phyloP scores from a whole-genome alignment of 2,888 invertebrate genomes.

The Drosophila ustulata region DNA sequence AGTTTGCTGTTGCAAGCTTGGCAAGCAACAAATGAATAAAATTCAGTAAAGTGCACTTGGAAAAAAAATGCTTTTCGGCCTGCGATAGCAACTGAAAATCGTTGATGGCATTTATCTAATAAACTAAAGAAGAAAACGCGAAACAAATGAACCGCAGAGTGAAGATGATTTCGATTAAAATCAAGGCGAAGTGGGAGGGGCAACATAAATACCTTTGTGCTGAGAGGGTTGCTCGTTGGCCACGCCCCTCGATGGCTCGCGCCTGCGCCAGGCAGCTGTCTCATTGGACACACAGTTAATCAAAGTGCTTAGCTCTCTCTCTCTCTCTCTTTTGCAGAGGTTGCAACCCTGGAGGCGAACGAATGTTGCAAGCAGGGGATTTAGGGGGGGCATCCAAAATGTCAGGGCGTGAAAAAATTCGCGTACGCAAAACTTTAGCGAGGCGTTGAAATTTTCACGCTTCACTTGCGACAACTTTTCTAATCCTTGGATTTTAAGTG shows the following conservation, averaged over 20 bases:
- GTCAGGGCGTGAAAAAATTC: slow-evolving; percentile 40
- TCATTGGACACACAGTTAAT: slow-evolving; percentile 5
- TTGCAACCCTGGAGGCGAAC: slow-evolving; percentile 3
- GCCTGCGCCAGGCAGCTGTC: slow-evolving; percentile 33
- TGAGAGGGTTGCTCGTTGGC: slow-evolving; percentile 24
- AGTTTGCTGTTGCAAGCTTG: neutral
- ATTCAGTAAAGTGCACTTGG: neutral
- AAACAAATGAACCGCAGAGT: neutral
- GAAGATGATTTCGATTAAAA: neutral
- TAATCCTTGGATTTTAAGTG: slow-evolving; percentile 24
- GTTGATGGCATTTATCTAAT: neutral
- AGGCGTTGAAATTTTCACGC: slow-evolving; percentile 58
- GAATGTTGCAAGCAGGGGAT: neutral
- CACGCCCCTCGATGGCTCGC: slow-evolving; percentile 37
- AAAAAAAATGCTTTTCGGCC: neutral
- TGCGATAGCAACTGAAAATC: neutral
- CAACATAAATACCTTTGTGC: neutral
- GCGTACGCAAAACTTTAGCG: slow-evolving; percentile 35
- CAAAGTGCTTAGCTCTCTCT: neutral
- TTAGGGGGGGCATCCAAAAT: neutral
- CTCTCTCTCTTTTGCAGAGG: neutral
- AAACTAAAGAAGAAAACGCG: neutral
- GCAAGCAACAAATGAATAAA: neutral
- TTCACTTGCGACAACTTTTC: slow-evolving; percentile 29
- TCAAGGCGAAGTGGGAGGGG: neutral